Percentiles rank a stretch among this genome's conserved stretches.
Evolutionary conservation across 2,888 invertebrate species (phyloP).

Genomic region (Drosophila planitibia): DNA sequence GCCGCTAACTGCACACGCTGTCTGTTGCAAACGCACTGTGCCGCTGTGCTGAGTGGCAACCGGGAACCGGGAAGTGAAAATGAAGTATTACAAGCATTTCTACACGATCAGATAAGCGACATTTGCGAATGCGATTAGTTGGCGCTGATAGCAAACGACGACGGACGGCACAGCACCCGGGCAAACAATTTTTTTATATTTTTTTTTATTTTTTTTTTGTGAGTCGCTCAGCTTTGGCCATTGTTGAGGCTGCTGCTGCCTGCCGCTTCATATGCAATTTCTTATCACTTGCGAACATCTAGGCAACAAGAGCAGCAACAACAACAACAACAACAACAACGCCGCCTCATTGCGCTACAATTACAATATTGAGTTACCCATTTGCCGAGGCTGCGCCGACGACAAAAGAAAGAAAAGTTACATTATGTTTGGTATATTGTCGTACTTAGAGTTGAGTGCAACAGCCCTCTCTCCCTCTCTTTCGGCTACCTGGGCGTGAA

Average conservation of each 20-base stretch:
- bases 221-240: constrained; percentile 51
- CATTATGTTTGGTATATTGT: constrained; percentile 54
- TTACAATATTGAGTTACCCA: constrained; percentile 83
- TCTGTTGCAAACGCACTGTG: constrained; percentile 71
- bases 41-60: constrained; percentile 20
- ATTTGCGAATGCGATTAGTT: constrained; percentile 83
- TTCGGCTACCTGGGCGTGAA: constrained; percentile 82
- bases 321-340: constrained; percentile 28
- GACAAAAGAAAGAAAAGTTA: constrained; percentile 66
- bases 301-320: constrained; percentile 63
- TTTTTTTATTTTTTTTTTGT: constrained; percentile 31
- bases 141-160: constrained; percentile 78
- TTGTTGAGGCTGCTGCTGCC: constrained; percentile 67
- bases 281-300: constrained; percentile 84
- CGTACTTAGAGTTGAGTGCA: constrained; percentile 21
- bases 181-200: constrained; percentile 41
- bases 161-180: constrained; percentile 31
- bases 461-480: not conserved
- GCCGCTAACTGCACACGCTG: constrained; percentile 81
- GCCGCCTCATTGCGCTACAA: constrained; percentile 84
- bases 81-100: constrained; percentile 84
- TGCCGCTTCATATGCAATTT: constrained; percentile 75
- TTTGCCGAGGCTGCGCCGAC: constrained; percentile 58
- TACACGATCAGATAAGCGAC: constrained; percentile 84
- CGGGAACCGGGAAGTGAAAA: constrained; percentile 83